Base-by-base conservation (phyloP, 2,797 vertebrate genomes). In the Delichon dasypus region DNA sequence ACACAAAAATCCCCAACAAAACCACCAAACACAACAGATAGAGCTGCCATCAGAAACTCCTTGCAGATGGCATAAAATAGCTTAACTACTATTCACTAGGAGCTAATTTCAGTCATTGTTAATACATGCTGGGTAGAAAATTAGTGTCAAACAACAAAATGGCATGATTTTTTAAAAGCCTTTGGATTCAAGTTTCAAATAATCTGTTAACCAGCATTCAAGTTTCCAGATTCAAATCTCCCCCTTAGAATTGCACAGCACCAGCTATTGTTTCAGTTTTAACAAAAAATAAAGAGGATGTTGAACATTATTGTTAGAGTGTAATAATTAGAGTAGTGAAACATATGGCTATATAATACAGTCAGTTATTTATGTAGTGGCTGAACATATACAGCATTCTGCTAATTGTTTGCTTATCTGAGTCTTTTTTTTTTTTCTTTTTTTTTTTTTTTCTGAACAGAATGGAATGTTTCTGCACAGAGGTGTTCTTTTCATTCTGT, bases 121-220 rank as follows among this genome's bases (percentile, higher is more conserved):
- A 96, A 96, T 97, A 96, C 97, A 97, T 86, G 96, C 97, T 97
- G 96, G 88, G 96, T 94, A 95, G 97, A 97, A 98, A 98, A 98
- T 97, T 97, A 97, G 97, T 97, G 97, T 98, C 97, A 98, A 97
- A 97, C 67, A 95, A 97, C 93, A 98, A 97, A 98, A 97, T 97
- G 74, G 93, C 97, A 96, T 86, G 93, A 97, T 88, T 97, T 97
- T 95, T 97, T 92, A 96, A 98, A 97, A 97, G 97, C 97, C 92
- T 94, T 92, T 92, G 64, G 94, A 97, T 94, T 97, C 85, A 93
- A 91, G 94, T 96, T 97, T 96, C 96, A 97, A 91, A 85, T 84
- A 93, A 88, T 90, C 91, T 96, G 76, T 93, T 96, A 94, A 97
- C 71, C 84, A 94, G 90, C 90, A 94, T 95, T 95, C 87, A 96